A percentile compares a stretch with the other conserved stretches of the same genome.
phyloP scores from a whole-genome alignment of 2,797 vertebrate genomes.

The Dipus sagitta region DNA sequence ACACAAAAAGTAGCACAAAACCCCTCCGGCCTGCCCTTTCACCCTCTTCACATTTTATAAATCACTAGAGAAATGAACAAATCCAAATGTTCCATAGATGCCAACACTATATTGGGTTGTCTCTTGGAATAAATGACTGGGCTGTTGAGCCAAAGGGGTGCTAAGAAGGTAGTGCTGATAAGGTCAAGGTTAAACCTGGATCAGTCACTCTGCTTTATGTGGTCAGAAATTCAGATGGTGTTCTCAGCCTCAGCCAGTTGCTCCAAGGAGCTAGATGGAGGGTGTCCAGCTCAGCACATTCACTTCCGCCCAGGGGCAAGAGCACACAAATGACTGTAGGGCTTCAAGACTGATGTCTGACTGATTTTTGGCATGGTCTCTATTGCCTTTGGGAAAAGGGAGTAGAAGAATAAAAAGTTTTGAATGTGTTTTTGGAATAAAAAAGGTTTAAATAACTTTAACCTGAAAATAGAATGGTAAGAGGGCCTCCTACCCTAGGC shows the following conservation, averaged over 20 bases:
- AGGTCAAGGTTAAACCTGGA: conserved; percentile 62
- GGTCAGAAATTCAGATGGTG: conserved; percentile 8
- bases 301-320: not conserved
- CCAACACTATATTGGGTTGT: not conserved
- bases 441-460: conserved; percentile 21
- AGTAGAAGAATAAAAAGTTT: not conserved
- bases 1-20: not conserved
- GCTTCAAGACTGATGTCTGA: conserved; percentile 21
- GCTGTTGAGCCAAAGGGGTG: conserved; percentile 36
- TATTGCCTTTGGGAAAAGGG: not conserved
- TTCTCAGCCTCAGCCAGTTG: not conserved
- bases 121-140: conserved; percentile 16
- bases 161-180: conserved; percentile 7
- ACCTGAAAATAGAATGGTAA: not conserved
- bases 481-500: not conserved
- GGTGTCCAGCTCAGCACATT: not conserved
- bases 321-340: not conserved
- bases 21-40: not conserved
- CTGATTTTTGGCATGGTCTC: not conserved
- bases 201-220: not conserved
- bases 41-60: not conserved
- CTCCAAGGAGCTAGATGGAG: not conserved
- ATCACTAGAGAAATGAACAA: conserved; percentile 25
- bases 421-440: conserved; percentile 51
- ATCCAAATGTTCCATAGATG: conserved; percentile 16